Conservation (phyloP, 2,888 invertebrate genomes). For the Zootermopsis nevadensis region DNA sequence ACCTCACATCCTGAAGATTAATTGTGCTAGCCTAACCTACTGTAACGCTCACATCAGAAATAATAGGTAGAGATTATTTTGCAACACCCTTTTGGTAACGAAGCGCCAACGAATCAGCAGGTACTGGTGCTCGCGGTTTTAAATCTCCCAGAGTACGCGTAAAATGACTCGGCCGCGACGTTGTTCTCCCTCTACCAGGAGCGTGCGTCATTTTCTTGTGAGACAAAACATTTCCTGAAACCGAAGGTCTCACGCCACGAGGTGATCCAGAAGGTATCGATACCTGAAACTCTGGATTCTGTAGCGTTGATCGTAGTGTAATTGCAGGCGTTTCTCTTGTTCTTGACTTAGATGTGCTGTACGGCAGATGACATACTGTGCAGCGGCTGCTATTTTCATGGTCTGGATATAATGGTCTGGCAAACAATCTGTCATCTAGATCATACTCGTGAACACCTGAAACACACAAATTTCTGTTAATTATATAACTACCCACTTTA, state of each 20-base stretch:
- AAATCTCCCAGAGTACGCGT: background rate
- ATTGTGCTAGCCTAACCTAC: too few relatives aligned
- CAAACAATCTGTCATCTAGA: conserved; percentile 27
- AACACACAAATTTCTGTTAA: background rate
- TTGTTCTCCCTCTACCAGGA: background rate
- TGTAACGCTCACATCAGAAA: too few relatives aligned
- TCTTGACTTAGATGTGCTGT: background rate
- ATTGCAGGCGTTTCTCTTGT: background rate
- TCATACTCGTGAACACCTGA: conserved; percentile 28
- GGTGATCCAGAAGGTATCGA: background rate
- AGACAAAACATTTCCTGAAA: conserved; percentile 10
- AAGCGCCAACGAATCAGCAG: conserved; percentile 26
- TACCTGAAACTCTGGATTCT: background rate
- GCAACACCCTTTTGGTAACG: conserved; percentile 30
- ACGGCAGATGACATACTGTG: background rate
- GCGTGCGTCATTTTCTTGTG: background rate
- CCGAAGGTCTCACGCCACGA: background rate
- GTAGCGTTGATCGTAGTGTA: background rate
- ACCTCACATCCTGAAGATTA: too few relatives aligned
- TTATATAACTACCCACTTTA: too few relatives aligned
- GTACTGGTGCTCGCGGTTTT: background rate
- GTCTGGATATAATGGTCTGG: background rate
- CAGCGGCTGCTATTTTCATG: conserved; percentile 10
- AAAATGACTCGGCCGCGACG: background rate
- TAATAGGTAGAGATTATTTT: background rate